Conservation (phyloP, 2,888 invertebrate genomes). For the Ophraella communa region DNA sequence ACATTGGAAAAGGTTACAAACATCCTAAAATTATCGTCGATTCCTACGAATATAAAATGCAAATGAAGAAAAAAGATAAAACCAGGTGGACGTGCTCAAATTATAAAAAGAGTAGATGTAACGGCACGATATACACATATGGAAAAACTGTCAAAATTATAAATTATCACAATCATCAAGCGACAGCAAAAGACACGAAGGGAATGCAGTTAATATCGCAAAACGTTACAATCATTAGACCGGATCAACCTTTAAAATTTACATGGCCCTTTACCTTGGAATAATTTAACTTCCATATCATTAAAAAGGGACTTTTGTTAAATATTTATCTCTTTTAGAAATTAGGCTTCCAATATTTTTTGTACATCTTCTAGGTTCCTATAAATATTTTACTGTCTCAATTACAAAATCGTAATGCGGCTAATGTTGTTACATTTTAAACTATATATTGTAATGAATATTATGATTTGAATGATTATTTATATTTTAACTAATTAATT, state of each 20-base stretch:
- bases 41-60: slow-evolving; percentile 34
- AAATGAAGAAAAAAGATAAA: slow-evolving; percentile 23
- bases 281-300: too few species aligned
- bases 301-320: too few species aligned
- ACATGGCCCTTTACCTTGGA: neutral
- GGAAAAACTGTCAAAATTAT: slow-evolving; percentile 30
- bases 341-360: too few species aligned
- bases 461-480: too few species aligned
- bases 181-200: slow-evolving; percentile 2
- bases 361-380: too few species aligned
- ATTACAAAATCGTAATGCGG: too few species aligned
- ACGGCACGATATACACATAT: slow-evolving; percentile 26
- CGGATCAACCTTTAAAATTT: neutral
- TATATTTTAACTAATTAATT: too few species aligned
- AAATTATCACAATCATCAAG: slow-evolving; percentile 18
- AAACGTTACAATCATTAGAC: slow-evolving; percentile 24
- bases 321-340: too few species aligned
- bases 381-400: too few species aligned
- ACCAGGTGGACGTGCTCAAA: slow-evolving; percentile 38
- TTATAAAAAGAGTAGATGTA: slow-evolving; percentile 32
- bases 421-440: too few species aligned
- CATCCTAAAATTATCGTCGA: slow-evolving; percentile 40
- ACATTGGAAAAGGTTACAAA: slow-evolving; percentile 41
- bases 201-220: slow-evolving; percentile 22
- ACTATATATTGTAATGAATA: too few species aligned